phyloP scores from a whole-genome alignment of 2,113 vertebrate genomes.

The Tringa solitaria region DNA sequence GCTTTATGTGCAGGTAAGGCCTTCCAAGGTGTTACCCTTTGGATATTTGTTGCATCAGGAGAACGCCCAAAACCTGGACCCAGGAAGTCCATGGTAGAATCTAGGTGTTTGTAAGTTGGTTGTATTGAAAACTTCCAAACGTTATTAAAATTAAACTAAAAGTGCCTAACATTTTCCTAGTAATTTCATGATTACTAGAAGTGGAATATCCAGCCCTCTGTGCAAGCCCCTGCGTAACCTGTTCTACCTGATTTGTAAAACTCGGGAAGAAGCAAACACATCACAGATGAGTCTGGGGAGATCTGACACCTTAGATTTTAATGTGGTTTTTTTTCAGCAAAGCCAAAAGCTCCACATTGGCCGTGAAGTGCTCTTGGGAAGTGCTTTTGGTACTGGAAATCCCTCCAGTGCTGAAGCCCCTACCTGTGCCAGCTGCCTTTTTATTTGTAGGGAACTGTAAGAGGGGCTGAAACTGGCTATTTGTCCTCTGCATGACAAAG shows the following conservation, averaged over 20 bases:
- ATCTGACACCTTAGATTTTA: neutral
- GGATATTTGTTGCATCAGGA: neutral
- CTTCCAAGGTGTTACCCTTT: neutral
- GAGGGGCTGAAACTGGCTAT: neutral
- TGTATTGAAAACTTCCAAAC: neutral
- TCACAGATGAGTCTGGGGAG: neutral
- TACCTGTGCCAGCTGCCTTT: neutral
- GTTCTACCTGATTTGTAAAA: neutral
- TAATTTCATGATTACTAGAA: accelerated
- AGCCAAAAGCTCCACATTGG: neutral
- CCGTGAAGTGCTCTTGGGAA: neutral
- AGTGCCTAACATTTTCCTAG: neutral
- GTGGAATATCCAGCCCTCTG: neutral
- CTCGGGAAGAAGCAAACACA: neutral
- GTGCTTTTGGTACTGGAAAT: neutral
- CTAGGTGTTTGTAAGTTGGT: accelerated
- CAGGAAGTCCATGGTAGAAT: neutral
- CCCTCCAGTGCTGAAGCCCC: neutral
- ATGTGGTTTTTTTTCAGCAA: neutral
- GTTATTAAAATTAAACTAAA: neutral
- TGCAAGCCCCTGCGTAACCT: neutral
- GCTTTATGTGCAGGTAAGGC: neutral
- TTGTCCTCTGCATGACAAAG: neutral
- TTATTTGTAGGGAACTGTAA: neutral
- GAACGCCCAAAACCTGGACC: neutral